These are phyloP conservation scores for Rhizomys pruinosus DNA, from an alignment of 2,113 vertebrate species.

Conservation along the genomic window DNA sequence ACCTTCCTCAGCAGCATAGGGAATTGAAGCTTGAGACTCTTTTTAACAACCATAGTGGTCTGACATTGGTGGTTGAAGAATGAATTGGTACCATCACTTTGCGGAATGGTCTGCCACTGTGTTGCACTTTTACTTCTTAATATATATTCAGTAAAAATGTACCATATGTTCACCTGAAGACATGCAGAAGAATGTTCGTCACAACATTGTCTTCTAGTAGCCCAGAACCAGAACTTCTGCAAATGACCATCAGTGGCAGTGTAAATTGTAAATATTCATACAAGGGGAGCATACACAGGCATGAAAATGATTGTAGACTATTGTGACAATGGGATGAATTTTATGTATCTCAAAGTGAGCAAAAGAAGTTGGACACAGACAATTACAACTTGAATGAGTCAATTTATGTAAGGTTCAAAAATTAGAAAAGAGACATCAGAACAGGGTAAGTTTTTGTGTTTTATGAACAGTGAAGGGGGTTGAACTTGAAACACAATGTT, in stretches of 20 bases:
- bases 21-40: not conserved
- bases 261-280: not conserved
- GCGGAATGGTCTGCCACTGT: not conserved
- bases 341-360: not conserved
- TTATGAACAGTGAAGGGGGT: not conserved
- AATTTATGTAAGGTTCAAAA: not conserved
- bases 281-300: not conserved
- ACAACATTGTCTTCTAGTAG: not conserved
- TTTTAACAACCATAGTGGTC: not conserved
- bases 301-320: not conserved
- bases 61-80: not conserved
- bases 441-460: not conserved
- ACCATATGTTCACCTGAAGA: not conserved
- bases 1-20: not conserved
- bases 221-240: not conserved
- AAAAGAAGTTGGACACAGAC: not conserved
- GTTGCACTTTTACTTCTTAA: not conserved
- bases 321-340: not conserved
- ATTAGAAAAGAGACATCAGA: not conserved
- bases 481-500: not conserved
- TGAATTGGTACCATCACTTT: not conserved
- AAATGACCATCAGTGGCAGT: not conserved
- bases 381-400: not conserved
- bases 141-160: not conserved
- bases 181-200: not conserved